phyloP scores from a whole-genome alignment of 2,888 invertebrate species.

The Lasioglossum villosulum region DNA sequence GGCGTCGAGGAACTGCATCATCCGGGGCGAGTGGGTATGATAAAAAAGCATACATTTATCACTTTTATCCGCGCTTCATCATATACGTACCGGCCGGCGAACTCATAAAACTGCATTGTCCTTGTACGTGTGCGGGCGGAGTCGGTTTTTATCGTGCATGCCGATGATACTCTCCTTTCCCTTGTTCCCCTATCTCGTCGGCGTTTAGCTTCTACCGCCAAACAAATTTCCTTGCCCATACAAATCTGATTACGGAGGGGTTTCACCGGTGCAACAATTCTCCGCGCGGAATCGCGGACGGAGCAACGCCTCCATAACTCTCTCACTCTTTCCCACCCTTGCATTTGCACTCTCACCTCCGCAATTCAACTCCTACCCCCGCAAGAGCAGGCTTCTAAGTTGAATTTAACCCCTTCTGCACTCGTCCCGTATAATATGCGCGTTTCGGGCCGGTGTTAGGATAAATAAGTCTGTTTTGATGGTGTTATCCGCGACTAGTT shows the following conservation, averaged over 20 bases:
- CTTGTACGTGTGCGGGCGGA: conserved; percentile 48
- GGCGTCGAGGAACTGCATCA: conserved; percentile 29
- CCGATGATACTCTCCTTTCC: conserved; percentile 46
- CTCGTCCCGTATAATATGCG: conserved; percentile 17
- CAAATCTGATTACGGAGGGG: conserved; percentile 70
- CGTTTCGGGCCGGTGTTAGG: background rate
- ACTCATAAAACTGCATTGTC: conserved; percentile 59
- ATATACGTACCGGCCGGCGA: conserved; percentile 31
- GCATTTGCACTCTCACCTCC: background rate
- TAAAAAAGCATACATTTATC: conserved; percentile 61
- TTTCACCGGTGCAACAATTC: conserved; percentile 63
- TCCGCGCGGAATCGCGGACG: conserved; percentile 63
- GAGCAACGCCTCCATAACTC: conserved; percentile 25
- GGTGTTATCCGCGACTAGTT: conserved; percentile 9
- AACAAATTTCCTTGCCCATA: conserved; percentile 72
- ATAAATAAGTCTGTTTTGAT: conserved; percentile 20
- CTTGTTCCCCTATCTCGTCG: background rate
- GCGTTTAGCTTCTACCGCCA: conserved; percentile 37
- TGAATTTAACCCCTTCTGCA: conserved; percentile 18
- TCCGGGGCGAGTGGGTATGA: conserved; percentile 29
- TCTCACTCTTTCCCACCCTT: background rate
- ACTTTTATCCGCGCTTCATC: conserved; percentile 59
- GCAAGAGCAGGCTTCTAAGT: background rate
- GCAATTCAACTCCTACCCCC: background rate
- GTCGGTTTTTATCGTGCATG: conserved; percentile 47